Conservation (phyloP, 2,113 vertebrate genomes). For the Phaethon lepturus region DNA sequence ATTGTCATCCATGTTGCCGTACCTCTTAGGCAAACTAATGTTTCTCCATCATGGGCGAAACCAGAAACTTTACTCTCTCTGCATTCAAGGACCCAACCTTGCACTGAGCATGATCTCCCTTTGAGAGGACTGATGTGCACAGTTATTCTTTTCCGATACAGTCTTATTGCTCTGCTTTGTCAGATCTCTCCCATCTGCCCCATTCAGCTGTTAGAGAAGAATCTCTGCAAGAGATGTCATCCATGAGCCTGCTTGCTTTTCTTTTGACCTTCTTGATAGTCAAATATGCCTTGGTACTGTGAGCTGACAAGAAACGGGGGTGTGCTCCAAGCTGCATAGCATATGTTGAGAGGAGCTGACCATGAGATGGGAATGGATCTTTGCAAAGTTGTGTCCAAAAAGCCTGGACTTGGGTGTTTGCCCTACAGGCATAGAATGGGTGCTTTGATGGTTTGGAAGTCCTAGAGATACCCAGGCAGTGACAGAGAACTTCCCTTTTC, state of each 20-base stretch:
- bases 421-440: not conserved
- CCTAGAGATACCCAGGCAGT: not conserved
- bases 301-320: not conserved
- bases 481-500: not conserved
- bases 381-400: not conserved
- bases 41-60: not conserved
- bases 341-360: not conserved
- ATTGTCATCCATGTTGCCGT: not conserved
- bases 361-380: not conserved
- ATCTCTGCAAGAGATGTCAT: not conserved
- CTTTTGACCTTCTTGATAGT: not conserved
- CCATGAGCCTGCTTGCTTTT: not conserved
- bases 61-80: not conserved
- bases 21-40: not conserved
- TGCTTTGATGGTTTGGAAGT: not conserved
- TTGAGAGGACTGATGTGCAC: not conserved
- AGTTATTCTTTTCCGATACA: not conserved
- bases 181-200: not conserved
- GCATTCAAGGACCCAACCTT: not conserved
- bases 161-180: not conserved
- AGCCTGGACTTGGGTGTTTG: not conserved
- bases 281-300: not conserved
- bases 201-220: not conserved
- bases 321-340: not conserved
- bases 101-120: not conserved